phyloP scores from a whole-genome alignment of 2,888 invertebrate genomes.

The Conus canariensis region DNA sequence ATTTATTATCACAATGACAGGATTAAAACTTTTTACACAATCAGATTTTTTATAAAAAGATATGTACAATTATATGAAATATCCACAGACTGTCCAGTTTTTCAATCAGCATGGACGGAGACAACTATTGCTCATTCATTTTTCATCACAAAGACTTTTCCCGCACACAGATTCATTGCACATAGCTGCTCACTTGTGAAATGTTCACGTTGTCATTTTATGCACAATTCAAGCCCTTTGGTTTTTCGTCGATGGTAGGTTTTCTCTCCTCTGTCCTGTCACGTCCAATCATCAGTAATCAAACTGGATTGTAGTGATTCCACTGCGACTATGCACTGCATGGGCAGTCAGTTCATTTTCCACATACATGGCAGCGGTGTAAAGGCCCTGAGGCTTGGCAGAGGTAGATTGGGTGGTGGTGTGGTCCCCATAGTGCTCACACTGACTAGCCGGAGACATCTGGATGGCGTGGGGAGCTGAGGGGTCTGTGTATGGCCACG shows the following conservation, averaged over 20 bases:
- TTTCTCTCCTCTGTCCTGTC: background rate
- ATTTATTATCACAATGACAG: slow-evolving; percentile 10
- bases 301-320: slow-evolving; percentile 12
- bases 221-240: too few species aligned
- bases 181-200: too few species aligned
- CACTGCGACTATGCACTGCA: background rate
- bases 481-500: background rate
- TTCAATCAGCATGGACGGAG: too few species aligned
- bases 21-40: slow-evolving; percentile 14
- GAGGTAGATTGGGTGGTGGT: too few species aligned
- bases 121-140: too few species aligned
- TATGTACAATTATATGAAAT: background rate
- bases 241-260: too few species aligned
- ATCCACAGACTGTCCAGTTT: background rate
- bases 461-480: slow-evolving; percentile 17
- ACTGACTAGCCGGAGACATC: slow-evolving; percentile 2
- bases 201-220: too few species aligned
- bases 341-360: slow-evolving; percentile 3
- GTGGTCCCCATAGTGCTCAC: background rate
- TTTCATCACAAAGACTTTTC: too few species aligned
- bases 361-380: slow-evolving; percentile 16
- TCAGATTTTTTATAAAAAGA: background rate
- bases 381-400: background rate
- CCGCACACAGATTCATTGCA: too few species aligned
- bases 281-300: background rate